Base-by-base conservation (phyloP, 2,888 invertebrate genomes). In the Nemoura dubitans region DNA sequence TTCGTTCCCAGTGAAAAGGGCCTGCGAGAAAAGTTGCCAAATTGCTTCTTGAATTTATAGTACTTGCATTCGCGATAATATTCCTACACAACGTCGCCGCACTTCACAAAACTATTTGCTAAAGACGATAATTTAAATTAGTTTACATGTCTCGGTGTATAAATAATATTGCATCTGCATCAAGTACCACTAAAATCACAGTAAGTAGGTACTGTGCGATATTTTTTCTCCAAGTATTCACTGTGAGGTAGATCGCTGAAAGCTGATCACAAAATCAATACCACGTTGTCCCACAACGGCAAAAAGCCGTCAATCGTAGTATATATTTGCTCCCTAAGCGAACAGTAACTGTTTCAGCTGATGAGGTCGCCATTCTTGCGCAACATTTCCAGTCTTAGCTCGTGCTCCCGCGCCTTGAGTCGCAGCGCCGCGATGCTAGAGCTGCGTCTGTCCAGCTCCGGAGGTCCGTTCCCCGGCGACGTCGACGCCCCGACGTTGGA, bases 321-420 rank as follows among this genome's bases (percentile, higher is more conserved):
- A 36, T 36, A 3, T 36, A 36, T 76, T 21, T 76, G n/a, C 76
- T 25, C 7, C 78, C 81, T 81, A n/a, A 28, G 6, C 28, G 16
- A 21, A 81, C 81, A 81, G 42, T 80, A 36, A 87, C 16, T 27
- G 85, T 91, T 92, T 95, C 95, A 97, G 94, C 96, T 97, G 90
- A 96, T 95, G 90, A 96, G 93, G 91, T 97, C 96, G 0, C 95
- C 95, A 90, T 96, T 95, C 90, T 97, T 96, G 86, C 97, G 93
- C 86, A 97, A 91, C 94, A 97, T 95, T 91, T 97, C 97, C 89
- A 97, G 92, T 90, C 97, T 94, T 83, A 97, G 92, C 91, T 98
- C 97, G 91, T 98, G 97, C 91, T 98, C 98, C 85, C 98, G 93
- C 0, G 98, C 98, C 89, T 97, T 97, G 89, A 97, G 93, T 89